Evolutionary conservation across 2,888 invertebrate species (phyloP), one percentile per base, ranked within the genome.

Genomic region (Lasioglossum marginatum): DNA sequence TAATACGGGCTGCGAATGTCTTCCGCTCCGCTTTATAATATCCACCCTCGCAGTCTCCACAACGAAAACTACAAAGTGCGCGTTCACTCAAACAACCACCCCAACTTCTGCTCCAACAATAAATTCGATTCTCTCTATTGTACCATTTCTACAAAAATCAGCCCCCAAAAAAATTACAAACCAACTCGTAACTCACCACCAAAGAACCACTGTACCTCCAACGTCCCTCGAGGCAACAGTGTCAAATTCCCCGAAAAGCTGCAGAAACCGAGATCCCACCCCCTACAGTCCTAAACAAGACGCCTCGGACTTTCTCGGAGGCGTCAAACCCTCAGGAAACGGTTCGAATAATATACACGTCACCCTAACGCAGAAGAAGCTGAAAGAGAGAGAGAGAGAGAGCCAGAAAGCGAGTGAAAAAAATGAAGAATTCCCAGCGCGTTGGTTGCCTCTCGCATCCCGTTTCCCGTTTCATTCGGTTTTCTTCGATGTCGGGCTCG

Each of bases 401-500:
- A 66, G 66, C 16, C 19, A 66, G 31, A 31, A 16, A 19, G 19
- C 31, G 66, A 66, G 34, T 10, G 37, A 68, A 23, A 63, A 48
- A 73, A 34, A 52, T 34, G n/a, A n/a, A 45, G 48, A 73, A 75
- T 81, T 71, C 52, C 73, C 81, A 63, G n/a, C 77, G 60, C 48
- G 60, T 27, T 37, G 68, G 37, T 78, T 66, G 70, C 31, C 45
- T 40, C 66, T 37, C 14, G n/a, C 82, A n/a, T 23, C 19, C 27
- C 37, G 37, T 81, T 80, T 81, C 76, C 74, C 74, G 75, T 90
- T 88, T 85, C 84, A 78, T 86, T 81, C 75, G 84, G 40, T 85
- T 87, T 89, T 72, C 81, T 85, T 89, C 78, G 86, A 87, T 86
- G 86, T 80, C 82, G 89, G 73, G 71, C 63, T n/a, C 4, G n/a